Evolutionary conservation across 2,797 vertebrate genomes (phyloP).

Genomic region (Poliocrania exsul): DNA sequence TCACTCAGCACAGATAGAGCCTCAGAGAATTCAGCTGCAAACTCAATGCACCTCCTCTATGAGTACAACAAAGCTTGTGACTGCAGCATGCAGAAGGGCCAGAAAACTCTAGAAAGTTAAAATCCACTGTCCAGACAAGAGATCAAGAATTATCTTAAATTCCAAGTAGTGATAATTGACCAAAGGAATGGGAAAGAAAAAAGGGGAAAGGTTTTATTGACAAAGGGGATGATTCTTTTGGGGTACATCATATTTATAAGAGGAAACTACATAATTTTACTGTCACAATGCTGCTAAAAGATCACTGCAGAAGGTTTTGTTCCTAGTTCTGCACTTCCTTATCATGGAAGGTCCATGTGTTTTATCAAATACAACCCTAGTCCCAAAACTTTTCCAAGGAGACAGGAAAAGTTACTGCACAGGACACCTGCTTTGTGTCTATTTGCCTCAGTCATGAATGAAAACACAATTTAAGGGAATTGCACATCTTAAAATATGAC

Average conservation of each 20-base stretch:
- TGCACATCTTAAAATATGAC: not conserved
- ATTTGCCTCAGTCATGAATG: not conserved
- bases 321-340: not conserved
- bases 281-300: not conserved
- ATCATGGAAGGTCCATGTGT: not conserved
- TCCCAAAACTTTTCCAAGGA: not conserved
- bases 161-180: slow-evolving; percentile 7
- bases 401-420: not conserved
- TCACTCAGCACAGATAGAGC: not conserved
- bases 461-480: not conserved
- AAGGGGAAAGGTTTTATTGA: not conserved
- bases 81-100: not conserved
- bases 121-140: slow-evolving; percentile 35
- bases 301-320: not conserved
- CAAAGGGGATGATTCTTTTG: not conserved
- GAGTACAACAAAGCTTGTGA: not conserved
- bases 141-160: slow-evolving; percentile 15
- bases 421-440: not conserved
- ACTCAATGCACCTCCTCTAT: not conserved
- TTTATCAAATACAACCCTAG: not conserved
- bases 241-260: not conserved
- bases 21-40: not conserved
- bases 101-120: slow-evolving; percentile 42
- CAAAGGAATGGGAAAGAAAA: not conserved
- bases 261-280: not conserved